Conservation (phyloP, 2,888 invertebrate species). For the Dryobotodes eremita region DNA sequence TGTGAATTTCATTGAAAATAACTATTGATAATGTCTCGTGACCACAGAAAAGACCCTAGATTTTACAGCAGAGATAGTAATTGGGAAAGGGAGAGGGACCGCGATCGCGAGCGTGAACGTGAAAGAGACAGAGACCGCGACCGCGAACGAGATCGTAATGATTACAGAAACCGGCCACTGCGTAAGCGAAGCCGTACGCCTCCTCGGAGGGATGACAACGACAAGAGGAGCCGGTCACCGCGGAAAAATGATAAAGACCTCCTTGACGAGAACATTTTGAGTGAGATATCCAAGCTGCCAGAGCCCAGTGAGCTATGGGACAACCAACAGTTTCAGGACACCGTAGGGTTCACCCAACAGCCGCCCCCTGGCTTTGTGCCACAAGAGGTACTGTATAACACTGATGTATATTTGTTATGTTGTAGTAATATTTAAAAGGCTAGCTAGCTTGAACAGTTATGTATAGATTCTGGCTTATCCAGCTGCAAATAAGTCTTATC, state of each 20-base stretch:
- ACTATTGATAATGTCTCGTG: conserved; percentile 74
- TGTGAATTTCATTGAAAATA: conserved; percentile 15
- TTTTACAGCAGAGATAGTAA: conserved; percentile 75
- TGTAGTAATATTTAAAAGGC: neutral
- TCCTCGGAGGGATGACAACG: conserved; percentile 68
- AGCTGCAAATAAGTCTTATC: neutral
- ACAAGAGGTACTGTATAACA: conserved; percentile 73
- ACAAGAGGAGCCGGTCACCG: conserved; percentile 80
- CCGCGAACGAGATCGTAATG: conserved; percentile 68
- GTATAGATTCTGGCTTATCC: neutral
- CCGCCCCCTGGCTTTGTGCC: conserved; percentile 71
- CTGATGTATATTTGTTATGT: neutral
- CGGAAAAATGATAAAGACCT: conserved; percentile 83
- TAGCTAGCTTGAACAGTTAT: too few relatives aligned
- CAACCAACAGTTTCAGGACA: conserved; percentile 80
- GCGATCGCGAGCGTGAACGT: conserved; percentile 71
- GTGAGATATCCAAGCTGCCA: conserved; percentile 85
- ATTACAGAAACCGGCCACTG: conserved; percentile 66
- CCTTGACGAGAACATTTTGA: conserved; percentile 85
- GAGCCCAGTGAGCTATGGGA: conserved; percentile 88
- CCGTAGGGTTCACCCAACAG: conserved; percentile 66
- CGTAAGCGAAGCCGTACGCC: conserved; percentile 81
- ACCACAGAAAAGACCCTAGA: conserved; percentile 71
- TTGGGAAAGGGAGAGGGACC: conserved; percentile 74
- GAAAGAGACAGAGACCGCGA: conserved; percentile 65